Percentiles rank a stretch among this genome's conserved stretches.
Evolutionary conservation across 1,140 invertebrate genomes (phyloP).

Genomic region (Trichogramma pretiosum): DNA sequence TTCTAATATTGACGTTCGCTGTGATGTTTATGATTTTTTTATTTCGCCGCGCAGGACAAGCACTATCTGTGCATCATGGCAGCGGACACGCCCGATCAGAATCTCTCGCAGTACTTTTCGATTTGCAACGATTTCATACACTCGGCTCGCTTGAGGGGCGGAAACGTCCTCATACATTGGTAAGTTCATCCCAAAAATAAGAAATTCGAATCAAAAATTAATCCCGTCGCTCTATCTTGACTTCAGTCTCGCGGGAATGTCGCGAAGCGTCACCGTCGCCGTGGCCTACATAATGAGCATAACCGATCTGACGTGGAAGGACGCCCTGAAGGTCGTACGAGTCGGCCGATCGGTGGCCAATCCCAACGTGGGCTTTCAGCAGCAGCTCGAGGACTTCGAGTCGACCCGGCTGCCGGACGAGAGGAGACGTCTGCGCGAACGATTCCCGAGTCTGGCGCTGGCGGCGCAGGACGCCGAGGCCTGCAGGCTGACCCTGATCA

Average conservation of each 20-base stretch:
- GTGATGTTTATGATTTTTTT: too few relatives aligned
- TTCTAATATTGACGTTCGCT: neutral
- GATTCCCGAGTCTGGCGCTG: conserved; percentile 70
- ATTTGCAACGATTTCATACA: conserved; percentile 95
- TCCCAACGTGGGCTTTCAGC: conserved; percentile 91
- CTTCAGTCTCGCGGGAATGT: conserved; percentile 86
- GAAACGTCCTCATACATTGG: conserved; percentile 93
- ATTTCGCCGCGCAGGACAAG: conserved; percentile 63
- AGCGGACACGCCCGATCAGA: conserved; percentile 86
- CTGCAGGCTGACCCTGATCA: conserved; percentile 65
- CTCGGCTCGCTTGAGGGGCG: conserved; percentile 74
- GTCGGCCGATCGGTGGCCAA: conserved; percentile 84
- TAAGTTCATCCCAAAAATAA: conserved; percentile 44
- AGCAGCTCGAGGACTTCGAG: conserved; percentile 89
- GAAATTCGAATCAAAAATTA: neutral
- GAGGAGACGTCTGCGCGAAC: conserved; percentile 68
- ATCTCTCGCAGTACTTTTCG: conserved; percentile 85
- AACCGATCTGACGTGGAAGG: conserved; percentile 83
- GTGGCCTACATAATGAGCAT: conserved; percentile 93
- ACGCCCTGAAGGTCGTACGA: conserved; percentile 84
- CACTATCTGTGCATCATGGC: conserved; percentile 91
- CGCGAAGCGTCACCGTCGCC: conserved; percentile 86
- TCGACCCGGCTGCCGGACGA: conserved; percentile 72
- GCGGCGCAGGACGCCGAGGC: conserved; percentile 64
- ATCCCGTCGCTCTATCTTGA: neutral